phyloP scores from a whole-genome alignment of 2,113 vertebrate genomes.

The Gadus chalcogrammus region DNA sequence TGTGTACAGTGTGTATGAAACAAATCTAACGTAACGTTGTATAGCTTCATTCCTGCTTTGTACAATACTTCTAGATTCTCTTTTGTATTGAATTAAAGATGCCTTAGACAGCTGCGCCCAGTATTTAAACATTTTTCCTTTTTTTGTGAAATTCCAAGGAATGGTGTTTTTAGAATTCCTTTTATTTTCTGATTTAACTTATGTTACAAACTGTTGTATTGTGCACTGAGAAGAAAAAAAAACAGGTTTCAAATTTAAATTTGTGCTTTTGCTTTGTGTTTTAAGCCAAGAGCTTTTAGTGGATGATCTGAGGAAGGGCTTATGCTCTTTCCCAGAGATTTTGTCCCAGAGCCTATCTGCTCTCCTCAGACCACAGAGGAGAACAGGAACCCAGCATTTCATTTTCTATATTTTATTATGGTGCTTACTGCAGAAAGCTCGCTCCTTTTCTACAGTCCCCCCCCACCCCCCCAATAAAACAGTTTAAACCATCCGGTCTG shows the following conservation, averaged over 20 bases:
- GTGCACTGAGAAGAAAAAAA: conserved; percentile 62
- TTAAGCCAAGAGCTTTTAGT: too few species aligned
- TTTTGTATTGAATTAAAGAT: conserved; percentile 74
- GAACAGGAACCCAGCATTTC: conserved; percentile 34
- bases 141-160: conserved; percentile 68
- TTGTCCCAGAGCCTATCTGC: conserved; percentile 16
- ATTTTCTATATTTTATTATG: conserved; percentile 57
- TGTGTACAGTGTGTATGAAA: conserved; percentile 73
- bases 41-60: conserved; percentile 74
- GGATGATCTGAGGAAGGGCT: too few species aligned
- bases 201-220: conserved; percentile 57
- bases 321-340: conserved; percentile 17
- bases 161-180: conserved; percentile 62
- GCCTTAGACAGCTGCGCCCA: conserved; percentile 75
- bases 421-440: conserved; percentile 52
- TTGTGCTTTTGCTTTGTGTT: conserved; percentile 29
- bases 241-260: conserved; percentile 48
- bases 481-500: conserved; percentile 33
- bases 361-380: conserved; percentile 28
- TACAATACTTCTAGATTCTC: conserved; percentile 60
- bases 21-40: conserved; percentile 64
- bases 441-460: conserved; percentile 62
- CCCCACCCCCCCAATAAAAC: conserved; percentile 60
- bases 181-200: conserved; percentile 61
- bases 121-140: conserved; percentile 63